Evolutionary conservation across 2,113 vertebrate species (phyloP).

Genomic region (Okapia johnstoni): DNA sequence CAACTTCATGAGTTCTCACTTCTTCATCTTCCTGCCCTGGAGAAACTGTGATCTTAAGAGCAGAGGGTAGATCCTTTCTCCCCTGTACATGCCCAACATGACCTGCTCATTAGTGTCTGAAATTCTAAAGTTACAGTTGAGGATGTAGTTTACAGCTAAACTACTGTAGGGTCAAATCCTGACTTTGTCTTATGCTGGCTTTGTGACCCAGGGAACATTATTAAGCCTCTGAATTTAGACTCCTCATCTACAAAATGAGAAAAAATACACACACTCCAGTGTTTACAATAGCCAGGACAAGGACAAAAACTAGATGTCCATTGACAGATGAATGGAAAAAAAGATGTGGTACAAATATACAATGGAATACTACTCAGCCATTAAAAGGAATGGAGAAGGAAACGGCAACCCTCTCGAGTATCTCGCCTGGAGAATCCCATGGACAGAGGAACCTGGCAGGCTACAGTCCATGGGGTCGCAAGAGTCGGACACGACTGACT

Average conservation of each 20-base stretch:
- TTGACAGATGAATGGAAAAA: background rate
- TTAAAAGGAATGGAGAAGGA: background rate
- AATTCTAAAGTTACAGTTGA: background rate
- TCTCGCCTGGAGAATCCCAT: no score
- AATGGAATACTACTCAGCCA: background rate
- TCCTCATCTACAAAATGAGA: background rate
- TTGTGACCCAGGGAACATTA: background rate
- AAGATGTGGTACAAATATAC: background rate
- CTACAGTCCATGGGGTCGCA: no score
- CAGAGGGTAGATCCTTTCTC: background rate
- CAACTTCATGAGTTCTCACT: background rate
- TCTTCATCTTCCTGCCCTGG: background rate
- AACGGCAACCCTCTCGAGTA: no score
- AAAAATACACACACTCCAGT: background rate
- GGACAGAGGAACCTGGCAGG: no score
- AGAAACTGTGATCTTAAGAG: background rate
- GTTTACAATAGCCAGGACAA: background rate
- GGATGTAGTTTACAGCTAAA: background rate
- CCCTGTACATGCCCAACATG: rapidly evolving
- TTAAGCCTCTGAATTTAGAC: background rate
- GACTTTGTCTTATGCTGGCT: background rate
- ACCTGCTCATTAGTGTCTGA: background rate
- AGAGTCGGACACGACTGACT: no score
- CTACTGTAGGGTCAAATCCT: background rate
- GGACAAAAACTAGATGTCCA: background rate